These are phyloP conservation scores for Leuctra nigra DNA, from an alignment of 2,888 invertebrate species.

Conservation along the genomic window DNA sequence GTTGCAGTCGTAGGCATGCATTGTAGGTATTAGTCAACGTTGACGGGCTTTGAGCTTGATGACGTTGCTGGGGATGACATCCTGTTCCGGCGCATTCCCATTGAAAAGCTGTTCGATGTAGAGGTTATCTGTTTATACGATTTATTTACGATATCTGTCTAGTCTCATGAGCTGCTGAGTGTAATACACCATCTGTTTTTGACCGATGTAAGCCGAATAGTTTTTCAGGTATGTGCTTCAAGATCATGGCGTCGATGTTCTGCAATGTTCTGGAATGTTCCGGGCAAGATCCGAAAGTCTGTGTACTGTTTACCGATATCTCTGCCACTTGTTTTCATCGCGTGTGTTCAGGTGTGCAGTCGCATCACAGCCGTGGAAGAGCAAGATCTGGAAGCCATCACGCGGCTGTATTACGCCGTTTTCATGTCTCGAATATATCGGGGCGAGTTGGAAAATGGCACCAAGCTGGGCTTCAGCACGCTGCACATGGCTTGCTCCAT, in stretches of 20 bases:
- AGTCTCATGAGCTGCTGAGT: no score
- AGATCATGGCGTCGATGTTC: no score
- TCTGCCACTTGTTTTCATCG: no score
- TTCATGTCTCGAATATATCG: conserved; percentile 40
- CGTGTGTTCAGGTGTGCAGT: conserved; percentile 39
- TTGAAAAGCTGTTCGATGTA: background rate
- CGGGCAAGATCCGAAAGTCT: no score
- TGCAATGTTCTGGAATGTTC: no score
- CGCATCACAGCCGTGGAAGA: conserved; percentile 39
- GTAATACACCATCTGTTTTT: no score
- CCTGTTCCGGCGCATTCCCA: background rate
- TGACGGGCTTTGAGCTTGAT: background rate
- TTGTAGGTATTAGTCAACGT: background rate
- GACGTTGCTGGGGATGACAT: background rate
- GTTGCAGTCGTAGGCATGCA: background rate
- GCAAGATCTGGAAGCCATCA: conserved; percentile 42
- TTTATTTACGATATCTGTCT: no score
- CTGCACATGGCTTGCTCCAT: conserved; percentile 38
- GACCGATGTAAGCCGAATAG: no score
- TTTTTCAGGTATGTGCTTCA: no score
- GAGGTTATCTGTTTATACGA: no score
- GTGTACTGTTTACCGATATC: no score
- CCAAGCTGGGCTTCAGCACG: conserved; percentile 40
- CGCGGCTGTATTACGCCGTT: conserved; percentile 41
- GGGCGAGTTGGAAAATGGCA: conserved; percentile 38